Evolutionary conservation across 2,888 invertebrate species (phyloP).

Genomic region (Melinopterus prodromus): DNA sequence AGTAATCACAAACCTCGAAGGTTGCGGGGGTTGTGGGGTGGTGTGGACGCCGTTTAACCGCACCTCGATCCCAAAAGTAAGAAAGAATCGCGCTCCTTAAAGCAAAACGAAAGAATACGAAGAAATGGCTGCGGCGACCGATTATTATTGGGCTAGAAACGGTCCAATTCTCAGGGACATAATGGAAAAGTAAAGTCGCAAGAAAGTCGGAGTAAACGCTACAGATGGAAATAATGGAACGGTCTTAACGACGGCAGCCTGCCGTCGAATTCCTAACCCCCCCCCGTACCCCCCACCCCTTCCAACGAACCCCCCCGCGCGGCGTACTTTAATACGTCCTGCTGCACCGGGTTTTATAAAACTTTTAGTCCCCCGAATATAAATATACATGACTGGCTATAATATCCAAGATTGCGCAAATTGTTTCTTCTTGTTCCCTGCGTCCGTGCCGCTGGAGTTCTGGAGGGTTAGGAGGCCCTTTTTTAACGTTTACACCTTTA

Average conservation of each 20-base stretch:
- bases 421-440: constrained; percentile 49
- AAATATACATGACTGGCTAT: constrained; percentile 59
- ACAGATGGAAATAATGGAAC: constrained; percentile 62
- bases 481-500: constrained; percentile 59
- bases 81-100: not conserved
- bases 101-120: not conserved
- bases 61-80: constrained; percentile 11
- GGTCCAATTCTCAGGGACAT: constrained; percentile 31
- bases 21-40: not conserved
- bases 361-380: constrained; percentile 55
- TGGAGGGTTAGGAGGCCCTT: constrained; percentile 42
- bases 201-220: constrained; percentile 57
- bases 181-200: constrained; percentile 52
- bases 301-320: constrained; percentile 30
- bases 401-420: constrained; percentile 58
- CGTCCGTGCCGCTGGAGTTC: constrained; percentile 43
- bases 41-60: constrained; percentile 5
- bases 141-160: constrained; percentile 28
- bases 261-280: constrained; percentile 32
- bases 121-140: not conserved
- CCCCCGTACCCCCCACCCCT: constrained; percentile 43
- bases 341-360: constrained; percentile 56
- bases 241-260: constrained; percentile 57
- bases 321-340: constrained; percentile 57
- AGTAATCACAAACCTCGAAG: too few relatives aligned